These are phyloP conservation scores for Helicolenus hilgendorfi DNA, from an alignment of 2,797 vertebrate species.

Conservation along the genomic window DNA sequence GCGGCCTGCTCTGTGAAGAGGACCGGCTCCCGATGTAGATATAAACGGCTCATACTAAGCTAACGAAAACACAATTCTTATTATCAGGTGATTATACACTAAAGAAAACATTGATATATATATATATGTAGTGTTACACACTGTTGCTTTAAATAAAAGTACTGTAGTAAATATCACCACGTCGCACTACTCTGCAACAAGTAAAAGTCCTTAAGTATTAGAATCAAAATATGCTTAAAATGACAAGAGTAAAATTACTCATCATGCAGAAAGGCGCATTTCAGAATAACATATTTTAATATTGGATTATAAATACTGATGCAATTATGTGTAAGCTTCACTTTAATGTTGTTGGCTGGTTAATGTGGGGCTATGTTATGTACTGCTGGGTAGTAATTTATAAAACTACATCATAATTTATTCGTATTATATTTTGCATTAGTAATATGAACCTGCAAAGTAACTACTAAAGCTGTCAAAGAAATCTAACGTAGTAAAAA, in stretches of 20 bases:
- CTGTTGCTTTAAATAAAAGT: no score
- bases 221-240: neutral
- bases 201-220: neutral
- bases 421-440: no score
- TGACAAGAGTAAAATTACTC: neutral
- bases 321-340: neutral
- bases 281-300: neutral
- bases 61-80: neutral
- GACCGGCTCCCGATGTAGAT: neutral
- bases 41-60: neutral
- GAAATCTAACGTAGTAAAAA: neutral
- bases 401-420: neutral
- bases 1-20: fast-evolving
- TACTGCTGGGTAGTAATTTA: neutral
- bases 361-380: neutral
- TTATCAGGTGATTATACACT: neutral
- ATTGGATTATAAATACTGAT: neutral
- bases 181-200: neutral
- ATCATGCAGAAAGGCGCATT: neutral
- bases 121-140: no score
- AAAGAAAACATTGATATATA: neutral
- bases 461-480: no score
- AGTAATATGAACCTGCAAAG: no score
- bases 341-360: neutral
- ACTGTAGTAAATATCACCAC: neutral